Base-by-base conservation (phyloP, 2,888 invertebrate genomes). In the Philopedon plagiatum region DNA sequence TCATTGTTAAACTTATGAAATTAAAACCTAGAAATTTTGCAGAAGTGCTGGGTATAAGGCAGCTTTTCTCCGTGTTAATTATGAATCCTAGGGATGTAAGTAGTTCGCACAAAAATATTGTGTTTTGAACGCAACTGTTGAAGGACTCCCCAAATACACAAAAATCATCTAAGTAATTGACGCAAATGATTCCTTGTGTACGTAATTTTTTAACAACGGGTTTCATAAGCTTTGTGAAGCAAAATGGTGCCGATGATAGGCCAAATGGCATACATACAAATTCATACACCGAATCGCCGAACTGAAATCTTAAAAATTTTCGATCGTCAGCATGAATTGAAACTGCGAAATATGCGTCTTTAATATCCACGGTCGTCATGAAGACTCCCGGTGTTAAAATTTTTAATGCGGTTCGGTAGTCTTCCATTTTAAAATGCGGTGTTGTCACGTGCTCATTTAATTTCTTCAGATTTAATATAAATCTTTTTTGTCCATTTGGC, bases 401-500 rank as follows among this genome's bases (percentile, higher is more conserved):
- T 41, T 73, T 66, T n/a, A 69, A 58, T 0, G 75, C 77, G 0
- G 78, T 78, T 72, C 76, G 66, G 49, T 63, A 69, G 51, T 79
- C 77, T 61, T 80, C 78, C 64, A 79, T 74, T 74, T 81, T 79
- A 56, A 80, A 80, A 71, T 80, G 78, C 7, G 73, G 41, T 7
- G 74, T 65, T 19, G 58, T 21, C 26, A 80, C 58, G 58, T 71
- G 78, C 46, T 66, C 44, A 34, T 79, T 79, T n/a, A 79, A 56
- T 0, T 51, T 32, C 58, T 77, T 78, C 29, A 78, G 46, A 57
- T 78, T 78, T 8, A 78, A 56, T 39, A 80, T 78, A 57, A 79
- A 76, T 0, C 78, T 69, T 56, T 56, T 66, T 66, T 23, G 15
- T 0, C 72, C 72, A 34, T 76, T 70, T 15, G 76, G 64, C 75